phyloP scores from a whole-genome alignment of 2,113 vertebrate species.

The Erythrolamprus reginae region DNA sequence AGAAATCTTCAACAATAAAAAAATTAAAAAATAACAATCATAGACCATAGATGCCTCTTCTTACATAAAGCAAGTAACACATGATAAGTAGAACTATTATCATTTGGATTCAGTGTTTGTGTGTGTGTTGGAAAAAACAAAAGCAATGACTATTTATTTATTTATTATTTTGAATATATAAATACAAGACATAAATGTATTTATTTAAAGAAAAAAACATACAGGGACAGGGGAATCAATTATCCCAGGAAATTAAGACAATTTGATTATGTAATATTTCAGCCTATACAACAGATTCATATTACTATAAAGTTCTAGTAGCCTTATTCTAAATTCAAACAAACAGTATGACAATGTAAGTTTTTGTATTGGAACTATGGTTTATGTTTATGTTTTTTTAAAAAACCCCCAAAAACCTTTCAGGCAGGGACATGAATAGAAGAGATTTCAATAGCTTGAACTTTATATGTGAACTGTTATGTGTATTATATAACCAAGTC shows the following conservation, averaged over 20 bases:
- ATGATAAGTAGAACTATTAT: conserved; percentile 38
- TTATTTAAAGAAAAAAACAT: not conserved
- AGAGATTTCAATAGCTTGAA: conserved; percentile 25
- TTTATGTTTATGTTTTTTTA: not conserved
- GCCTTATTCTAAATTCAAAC: not conserved
- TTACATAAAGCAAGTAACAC: conserved; percentile 45
- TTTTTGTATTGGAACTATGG: not conserved
- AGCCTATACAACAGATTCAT: not conserved
- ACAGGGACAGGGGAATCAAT: not conserved
- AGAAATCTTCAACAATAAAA: conserved; percentile 44
- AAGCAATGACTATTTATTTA: conserved; percentile 11
- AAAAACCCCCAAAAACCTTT: not conserved
- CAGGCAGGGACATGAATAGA: conserved; percentile 13
- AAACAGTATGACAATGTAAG: not conserved
- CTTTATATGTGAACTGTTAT: not conserved
- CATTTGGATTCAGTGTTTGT: conserved; percentile 1
- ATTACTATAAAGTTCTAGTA: not conserved
- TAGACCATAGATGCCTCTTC: conserved; percentile 33
- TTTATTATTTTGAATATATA: conserved; percentile 18
- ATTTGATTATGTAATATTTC: not conserved
- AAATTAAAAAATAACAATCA: conserved; percentile 10
- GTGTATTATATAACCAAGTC: conserved; percentile 11
- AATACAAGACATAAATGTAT: not conserved
- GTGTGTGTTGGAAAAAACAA: conserved; percentile 20
- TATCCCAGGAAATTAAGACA: conserved; percentile 2